Evolutionary conservation across 2,113 vertebrate species (phyloP).

Genomic region (Cavia aperea): DNA sequence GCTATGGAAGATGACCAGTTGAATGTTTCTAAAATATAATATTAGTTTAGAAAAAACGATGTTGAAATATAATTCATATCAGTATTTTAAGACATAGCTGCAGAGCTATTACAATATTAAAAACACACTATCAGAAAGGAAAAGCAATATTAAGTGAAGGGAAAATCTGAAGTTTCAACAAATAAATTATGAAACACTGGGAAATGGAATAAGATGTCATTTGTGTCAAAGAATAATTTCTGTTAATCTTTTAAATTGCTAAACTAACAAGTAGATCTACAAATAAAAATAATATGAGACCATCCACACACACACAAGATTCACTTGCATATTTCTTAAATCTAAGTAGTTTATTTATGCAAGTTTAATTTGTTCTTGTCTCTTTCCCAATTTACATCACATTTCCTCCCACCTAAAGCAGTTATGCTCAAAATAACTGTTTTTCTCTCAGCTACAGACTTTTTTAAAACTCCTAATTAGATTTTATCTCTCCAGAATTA

Average conservation of each 20-base stretch:
- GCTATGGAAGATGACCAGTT: not conserved
- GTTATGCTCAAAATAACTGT: not conserved
- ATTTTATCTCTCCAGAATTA: not conserved
- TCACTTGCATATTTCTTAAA: not conserved
- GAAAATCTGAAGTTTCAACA: not conserved
- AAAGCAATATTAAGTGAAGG: not conserved
- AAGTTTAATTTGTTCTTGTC: not conserved
- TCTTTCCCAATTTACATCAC: not conserved
- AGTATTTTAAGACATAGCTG: not conserved
- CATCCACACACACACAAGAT: not conserved
- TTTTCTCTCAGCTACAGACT: not conserved
- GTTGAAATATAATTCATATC: not conserved
- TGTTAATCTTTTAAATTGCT: not conserved
- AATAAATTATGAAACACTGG: not conserved
- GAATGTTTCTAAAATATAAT: not conserved
- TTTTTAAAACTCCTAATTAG: not conserved
- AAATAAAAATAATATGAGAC: not conserved
- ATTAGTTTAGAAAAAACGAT: not conserved
- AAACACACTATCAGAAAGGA: not conserved
- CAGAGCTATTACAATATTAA: not conserved
- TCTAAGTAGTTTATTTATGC: not conserved
- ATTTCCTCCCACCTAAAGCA: not conserved
- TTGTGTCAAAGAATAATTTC: not conserved
- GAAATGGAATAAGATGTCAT: not conserved
- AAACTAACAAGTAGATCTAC: not conserved